phyloP scores from a whole-genome alignment of 2,797 vertebrate species.

The Petrocephalus schoutedeni region DNA sequence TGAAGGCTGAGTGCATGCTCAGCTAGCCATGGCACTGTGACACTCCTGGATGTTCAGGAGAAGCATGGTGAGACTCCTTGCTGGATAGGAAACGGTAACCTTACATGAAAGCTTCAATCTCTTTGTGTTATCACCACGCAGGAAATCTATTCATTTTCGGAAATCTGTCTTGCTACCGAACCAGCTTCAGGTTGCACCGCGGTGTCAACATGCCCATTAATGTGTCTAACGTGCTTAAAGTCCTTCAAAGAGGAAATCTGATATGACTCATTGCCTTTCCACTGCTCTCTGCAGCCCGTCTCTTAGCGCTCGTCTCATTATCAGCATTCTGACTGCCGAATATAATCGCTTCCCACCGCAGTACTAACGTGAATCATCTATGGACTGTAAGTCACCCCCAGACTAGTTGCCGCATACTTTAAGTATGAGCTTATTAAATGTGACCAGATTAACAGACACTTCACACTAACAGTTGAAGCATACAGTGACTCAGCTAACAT shows the following conservation, averaged over 20 bases:
- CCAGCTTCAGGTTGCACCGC: background rate
- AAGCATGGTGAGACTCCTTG: background rate
- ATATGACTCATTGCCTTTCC: background rate
- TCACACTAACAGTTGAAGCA: background rate
- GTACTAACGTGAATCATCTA: constrained; percentile 1
- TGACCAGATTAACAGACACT: background rate
- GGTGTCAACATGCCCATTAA: constrained; percentile 4
- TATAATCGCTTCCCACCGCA: background rate
- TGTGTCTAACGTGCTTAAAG: background rate
- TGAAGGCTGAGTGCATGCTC: background rate
- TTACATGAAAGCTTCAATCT: background rate
- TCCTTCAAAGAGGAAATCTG: constrained; percentile 4
- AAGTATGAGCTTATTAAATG: background rate
- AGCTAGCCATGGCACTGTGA: background rate
- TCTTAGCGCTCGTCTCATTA: background rate
- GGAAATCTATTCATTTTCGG: background rate
- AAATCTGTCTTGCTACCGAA: background rate
- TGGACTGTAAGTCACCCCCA: background rate
- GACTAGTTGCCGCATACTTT: background rate
- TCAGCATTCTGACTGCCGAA: background rate
- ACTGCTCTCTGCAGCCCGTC: background rate
- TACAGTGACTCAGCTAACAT: background rate
- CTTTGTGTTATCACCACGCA: background rate
- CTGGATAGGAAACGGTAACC: background rate
- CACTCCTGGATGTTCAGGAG: background rate